phyloP scores from a whole-genome alignment of 2,113 vertebrate species.

The Rhineura floridana region DNA sequence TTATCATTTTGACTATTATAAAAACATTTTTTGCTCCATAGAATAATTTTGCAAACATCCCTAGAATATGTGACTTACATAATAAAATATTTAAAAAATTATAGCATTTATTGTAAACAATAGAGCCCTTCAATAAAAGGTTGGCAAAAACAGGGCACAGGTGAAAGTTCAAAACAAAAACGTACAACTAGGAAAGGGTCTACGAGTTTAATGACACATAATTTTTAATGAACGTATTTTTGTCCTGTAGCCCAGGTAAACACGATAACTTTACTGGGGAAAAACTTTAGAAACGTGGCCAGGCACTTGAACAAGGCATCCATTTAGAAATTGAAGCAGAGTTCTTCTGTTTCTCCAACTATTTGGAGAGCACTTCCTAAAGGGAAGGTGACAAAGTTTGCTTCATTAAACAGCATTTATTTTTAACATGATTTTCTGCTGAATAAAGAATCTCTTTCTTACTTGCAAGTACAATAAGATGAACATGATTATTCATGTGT shows the following conservation, averaged over 20 bases:
- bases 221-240: constrained; percentile 50
- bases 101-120: rapidly evolving
- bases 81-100: background rate
- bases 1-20: background rate
- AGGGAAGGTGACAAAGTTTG: constrained; percentile 44
- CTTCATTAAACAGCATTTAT: background rate
- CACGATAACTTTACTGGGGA: constrained; percentile 27
- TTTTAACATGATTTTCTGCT: constrained; percentile 30
- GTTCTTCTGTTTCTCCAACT: constrained; percentile 44
- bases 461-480: constrained; percentile 43
- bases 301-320: constrained; percentile 48
- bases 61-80: background rate
- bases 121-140: background rate
- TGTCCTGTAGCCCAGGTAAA: constrained; percentile 58
- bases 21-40: background rate
- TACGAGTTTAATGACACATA: constrained; percentile 3
- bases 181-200: background rate
- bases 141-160: background rate
- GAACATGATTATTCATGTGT: constrained; percentile 32
- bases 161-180: background rate
- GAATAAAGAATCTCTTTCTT: constrained; percentile 44
- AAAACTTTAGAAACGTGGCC: constrained; percentile 27
- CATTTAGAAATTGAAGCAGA: constrained; percentile 44
- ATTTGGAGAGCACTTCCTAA: constrained; percentile 49
- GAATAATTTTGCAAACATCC: background rate